Conservation (phyloP, 2,113 vertebrate genomes). For the Mesitornis unicolor region DNA sequence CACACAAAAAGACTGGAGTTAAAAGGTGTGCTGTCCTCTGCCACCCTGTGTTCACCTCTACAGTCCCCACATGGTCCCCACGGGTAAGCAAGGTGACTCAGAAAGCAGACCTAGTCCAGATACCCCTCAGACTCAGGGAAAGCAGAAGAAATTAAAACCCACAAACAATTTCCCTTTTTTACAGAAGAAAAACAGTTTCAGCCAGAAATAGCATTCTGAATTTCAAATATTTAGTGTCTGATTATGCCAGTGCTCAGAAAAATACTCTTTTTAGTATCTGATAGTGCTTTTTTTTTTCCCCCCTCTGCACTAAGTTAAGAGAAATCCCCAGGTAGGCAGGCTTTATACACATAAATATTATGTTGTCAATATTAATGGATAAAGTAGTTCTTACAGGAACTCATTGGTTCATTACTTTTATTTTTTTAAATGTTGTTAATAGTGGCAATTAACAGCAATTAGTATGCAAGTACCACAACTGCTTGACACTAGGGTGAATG, state of each 20-base stretch:
- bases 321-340: background rate
- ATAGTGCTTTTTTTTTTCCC: fast-evolving
- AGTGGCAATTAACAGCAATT: background rate
- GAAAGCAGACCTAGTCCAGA: background rate
- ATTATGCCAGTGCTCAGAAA: background rate
- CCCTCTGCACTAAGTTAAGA: background rate
- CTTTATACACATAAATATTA: background rate
- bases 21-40: background rate
- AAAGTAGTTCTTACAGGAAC: background rate
- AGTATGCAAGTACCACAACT: background rate
- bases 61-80: fast-evolving
- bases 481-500: background rate
- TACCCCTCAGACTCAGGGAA: background rate
- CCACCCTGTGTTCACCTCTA: background rate
- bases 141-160: conserved; percentile 15
- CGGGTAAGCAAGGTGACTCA: background rate
- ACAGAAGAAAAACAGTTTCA: background rate
- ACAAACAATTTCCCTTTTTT: conserved; percentile 13
- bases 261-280: background rate
- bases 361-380: background rate
- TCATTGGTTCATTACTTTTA: background rate
- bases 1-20: background rate
- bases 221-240: background rate
- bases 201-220: background rate
- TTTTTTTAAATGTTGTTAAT: too few relatives aligned